These are phyloP conservation scores for Thunnus thynnus DNA, from an alignment of 2,113 vertebrate genomes.

Conservation along the genomic window DNA sequence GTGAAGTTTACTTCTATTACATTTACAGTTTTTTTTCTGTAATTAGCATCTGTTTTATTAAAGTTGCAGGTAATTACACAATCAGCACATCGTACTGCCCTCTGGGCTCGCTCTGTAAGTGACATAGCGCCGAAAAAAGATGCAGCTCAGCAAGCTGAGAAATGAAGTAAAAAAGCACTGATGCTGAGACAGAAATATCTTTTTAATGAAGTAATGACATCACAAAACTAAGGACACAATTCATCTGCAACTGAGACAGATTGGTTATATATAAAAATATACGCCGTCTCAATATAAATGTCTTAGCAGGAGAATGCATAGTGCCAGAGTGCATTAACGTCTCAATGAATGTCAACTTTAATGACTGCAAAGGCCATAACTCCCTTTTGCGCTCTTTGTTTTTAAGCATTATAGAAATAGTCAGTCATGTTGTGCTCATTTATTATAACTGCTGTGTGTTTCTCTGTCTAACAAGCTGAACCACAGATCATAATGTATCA, in stretches of 20 bases:
- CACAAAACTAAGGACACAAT: neutral
- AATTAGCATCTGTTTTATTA: constrained; percentile 49
- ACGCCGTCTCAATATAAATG: constrained; percentile 15
- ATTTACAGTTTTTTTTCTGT: constrained; percentile 12
- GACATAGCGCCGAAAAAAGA: constrained; percentile 17
- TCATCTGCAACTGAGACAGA: constrained; percentile 2
- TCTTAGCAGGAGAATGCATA: neutral
- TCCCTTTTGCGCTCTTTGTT: constrained; percentile 18
- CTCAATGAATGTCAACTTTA: constrained; percentile 57
- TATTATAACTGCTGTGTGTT: neutral
- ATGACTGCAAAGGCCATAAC: constrained; percentile 29
- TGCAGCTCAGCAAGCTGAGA: constrained; percentile 10
- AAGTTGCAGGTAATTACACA: constrained; percentile 33
- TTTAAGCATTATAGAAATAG: constrained; percentile 37
- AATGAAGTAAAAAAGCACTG: neutral
- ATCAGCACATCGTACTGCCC: constrained; percentile 34
- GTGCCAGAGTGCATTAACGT: constrained; percentile 41
- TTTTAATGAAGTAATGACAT: constrained; percentile 7
- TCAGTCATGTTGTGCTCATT: neutral
- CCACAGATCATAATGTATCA: too few species aligned
- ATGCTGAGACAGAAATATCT: constrained; percentile 2
- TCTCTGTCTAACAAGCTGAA: neutral
- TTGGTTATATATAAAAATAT: constrained; percentile 5
- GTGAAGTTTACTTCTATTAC: neutral
- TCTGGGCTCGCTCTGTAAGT: neutral